Evolutionary conservation across 2,888 invertebrate genomes (phyloP).

Genomic region (Tridacna gigas): DNA sequence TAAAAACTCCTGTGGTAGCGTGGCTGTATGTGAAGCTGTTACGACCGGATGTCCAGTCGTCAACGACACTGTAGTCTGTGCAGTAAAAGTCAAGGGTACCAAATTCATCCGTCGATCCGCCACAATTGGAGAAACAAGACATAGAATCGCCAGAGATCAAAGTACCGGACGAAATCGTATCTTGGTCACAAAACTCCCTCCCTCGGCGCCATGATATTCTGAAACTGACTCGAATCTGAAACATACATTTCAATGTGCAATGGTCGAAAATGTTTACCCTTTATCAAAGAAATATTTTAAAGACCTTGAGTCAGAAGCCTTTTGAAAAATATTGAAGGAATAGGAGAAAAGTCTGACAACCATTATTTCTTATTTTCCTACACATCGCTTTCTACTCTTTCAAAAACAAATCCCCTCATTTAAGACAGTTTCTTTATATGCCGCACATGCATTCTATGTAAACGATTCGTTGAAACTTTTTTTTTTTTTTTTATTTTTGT

Average conservation of each 20-base stretch:
- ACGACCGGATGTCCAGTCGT: slow-evolving; percentile 38
- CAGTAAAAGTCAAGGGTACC: slow-evolving; percentile 8
- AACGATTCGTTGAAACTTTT: too few relatives aligned
- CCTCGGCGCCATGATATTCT: not conserved
- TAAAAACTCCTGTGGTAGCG: not conserved
- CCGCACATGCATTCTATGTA: too few relatives aligned
- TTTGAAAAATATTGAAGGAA: too few relatives aligned
- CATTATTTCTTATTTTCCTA: too few relatives aligned
- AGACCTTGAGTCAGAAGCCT: too few relatives aligned
- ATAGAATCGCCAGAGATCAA: not conserved
- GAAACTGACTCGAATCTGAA: not conserved
- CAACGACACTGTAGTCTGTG: slow-evolving; percentile 34
- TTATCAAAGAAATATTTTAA: too few relatives aligned
- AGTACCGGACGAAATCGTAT: not conserved
- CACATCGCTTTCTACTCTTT: too few relatives aligned
- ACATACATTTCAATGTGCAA: not conserved
- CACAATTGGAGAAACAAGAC: not conserved
- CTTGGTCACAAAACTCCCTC: not conserved
- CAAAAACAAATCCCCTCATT: too few relatives aligned
- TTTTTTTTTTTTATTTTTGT: too few relatives aligned
- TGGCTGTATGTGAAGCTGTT: not conserved
- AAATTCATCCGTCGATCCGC: not conserved
- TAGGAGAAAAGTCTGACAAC: too few relatives aligned
- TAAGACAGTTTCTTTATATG: too few relatives aligned
- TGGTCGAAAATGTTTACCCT: too few relatives aligned